phyloP scores from a whole-genome alignment of 2,797 vertebrate genomes.

The Ataeniobius toweri region DNA sequence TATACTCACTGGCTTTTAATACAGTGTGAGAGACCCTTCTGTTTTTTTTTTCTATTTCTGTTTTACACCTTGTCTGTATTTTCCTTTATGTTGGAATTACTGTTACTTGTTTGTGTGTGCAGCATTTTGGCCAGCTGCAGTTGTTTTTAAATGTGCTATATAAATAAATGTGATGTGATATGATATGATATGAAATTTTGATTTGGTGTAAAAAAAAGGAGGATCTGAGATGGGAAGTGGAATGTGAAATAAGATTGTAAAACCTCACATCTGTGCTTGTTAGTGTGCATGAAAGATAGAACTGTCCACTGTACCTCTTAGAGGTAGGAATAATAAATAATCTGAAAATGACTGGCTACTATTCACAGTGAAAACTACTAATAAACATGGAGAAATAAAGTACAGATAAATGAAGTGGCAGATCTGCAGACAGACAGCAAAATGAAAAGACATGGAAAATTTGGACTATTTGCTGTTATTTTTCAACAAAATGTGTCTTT shows the following conservation, averaged over 20 bases:
- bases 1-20: too few species aligned
- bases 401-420: background rate
- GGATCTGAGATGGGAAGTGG: background rate
- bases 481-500: conserved; percentile 18
- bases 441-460: background rate
- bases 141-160: too few species aligned
- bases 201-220: background rate
- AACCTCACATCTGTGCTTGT: background rate
- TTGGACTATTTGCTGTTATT: conserved; percentile 5
- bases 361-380: background rate
- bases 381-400: background rate
- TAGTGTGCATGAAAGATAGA: background rate
- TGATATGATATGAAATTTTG: too few species aligned
- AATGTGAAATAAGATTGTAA: background rate
- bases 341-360: background rate
- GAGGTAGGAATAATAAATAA: background rate
- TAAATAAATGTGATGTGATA: too few species aligned
- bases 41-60: too few species aligned
- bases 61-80: too few species aligned
- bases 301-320: background rate
- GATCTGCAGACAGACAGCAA: background rate
- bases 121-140: too few species aligned
- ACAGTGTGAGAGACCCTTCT: too few species aligned
- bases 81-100: too few species aligned
- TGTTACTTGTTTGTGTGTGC: too few species aligned